Conservation (phyloP, 2,113 vertebrate species). For the Macaca mulatta region DNA sequence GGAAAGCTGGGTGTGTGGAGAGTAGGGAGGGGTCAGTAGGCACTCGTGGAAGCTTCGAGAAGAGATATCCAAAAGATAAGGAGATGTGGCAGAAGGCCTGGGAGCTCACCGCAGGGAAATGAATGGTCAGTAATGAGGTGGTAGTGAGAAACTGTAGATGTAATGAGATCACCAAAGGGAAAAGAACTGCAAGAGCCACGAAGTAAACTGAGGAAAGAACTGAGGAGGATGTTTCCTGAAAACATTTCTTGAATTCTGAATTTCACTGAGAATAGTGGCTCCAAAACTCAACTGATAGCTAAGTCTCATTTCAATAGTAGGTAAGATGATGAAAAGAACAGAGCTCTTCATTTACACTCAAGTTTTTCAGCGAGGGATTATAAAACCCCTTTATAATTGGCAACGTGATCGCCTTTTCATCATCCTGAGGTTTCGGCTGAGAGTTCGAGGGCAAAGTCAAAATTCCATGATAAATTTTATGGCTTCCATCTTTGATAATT, state of each 20-base stretch:
- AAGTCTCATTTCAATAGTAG: background rate
- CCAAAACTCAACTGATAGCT: background rate
- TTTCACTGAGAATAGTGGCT: background rate
- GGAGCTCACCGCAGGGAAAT: background rate
- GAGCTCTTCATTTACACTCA: background rate
- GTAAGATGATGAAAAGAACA: background rate
- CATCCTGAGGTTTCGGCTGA: background rate
- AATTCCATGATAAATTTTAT: background rate
- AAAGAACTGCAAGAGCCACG: background rate
- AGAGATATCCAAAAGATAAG: background rate
- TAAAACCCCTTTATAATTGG: constrained; percentile 22
- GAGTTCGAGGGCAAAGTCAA: background rate
- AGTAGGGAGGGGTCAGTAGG: background rate
- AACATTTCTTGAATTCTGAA: background rate
- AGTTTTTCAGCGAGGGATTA: background rate
- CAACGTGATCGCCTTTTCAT: background rate
- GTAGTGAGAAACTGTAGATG: background rate
- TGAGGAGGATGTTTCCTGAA: background rate
- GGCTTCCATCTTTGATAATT: background rate
- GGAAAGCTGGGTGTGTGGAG: background rate
- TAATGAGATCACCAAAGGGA: background rate
- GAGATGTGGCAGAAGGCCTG: background rate
- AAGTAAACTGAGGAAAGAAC: background rate
- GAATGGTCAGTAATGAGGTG: background rate
- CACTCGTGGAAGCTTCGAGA: background rate